Conservation (phyloP, 2,113 vertebrate genomes). For the Alligator mississippiensis region DNA sequence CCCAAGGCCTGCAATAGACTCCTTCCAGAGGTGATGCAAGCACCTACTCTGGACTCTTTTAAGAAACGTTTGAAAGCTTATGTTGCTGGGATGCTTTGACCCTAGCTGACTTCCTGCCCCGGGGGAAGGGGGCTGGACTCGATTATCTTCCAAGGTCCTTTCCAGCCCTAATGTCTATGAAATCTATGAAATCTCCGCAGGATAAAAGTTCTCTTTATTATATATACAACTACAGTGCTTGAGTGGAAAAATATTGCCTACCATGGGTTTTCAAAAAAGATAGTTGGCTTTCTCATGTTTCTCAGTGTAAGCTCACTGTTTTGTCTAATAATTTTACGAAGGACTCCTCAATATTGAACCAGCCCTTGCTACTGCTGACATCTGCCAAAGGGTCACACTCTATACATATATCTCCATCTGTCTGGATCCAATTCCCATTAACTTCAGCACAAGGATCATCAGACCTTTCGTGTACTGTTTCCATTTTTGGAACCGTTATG, state of each 20-base stretch:
- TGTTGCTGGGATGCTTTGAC: too few relatives aligned
- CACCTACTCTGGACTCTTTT: too few relatives aligned
- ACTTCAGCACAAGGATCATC: not conserved
- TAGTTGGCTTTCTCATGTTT: not conserved
- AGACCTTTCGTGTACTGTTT: not conserved
- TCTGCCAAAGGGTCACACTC: accelerated
- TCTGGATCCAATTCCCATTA: not conserved
- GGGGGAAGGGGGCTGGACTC: too few relatives aligned
- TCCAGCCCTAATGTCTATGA: too few relatives aligned
- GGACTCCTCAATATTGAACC: not conserved
- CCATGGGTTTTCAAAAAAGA: not conserved
- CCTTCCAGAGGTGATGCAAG: too few relatives aligned
- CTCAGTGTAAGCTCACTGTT: too few relatives aligned
- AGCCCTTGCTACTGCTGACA: not conserved
- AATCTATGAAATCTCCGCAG: too few relatives aligned
- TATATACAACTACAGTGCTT: accelerated
- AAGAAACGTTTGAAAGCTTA: too few relatives aligned
- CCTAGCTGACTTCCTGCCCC: too few relatives aligned
- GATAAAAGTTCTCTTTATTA: too few relatives aligned
- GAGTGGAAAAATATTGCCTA: accelerated
- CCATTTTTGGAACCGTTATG: not conserved
- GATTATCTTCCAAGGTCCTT: too few relatives aligned
- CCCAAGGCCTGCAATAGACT: too few relatives aligned
- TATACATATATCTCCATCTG: accelerated
- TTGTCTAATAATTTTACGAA: not conserved